phyloP scores from a whole-genome alignment of 1,140 invertebrate species.

The Grapholita molesta region DNA sequence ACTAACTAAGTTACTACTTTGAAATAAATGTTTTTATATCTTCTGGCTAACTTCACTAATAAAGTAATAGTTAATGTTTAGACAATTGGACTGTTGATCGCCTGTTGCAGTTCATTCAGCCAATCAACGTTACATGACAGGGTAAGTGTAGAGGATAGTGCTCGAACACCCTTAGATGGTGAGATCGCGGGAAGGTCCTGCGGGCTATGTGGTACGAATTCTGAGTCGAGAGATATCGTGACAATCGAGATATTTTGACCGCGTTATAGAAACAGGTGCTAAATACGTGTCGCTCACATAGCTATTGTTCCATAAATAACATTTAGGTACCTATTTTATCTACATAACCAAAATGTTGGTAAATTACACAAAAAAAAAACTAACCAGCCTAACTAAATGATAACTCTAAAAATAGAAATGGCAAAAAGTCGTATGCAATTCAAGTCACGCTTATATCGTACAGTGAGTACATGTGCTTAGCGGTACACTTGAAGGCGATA shows the following conservation, averaged over 20 bases:
- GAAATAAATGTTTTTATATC: too few species aligned
- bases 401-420: constrained; percentile 4
- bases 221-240: constrained; percentile 32
- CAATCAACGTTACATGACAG: too few species aligned
- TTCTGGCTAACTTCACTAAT: too few species aligned
- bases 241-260: constrained; percentile 60
- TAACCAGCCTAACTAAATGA: background rate
- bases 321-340: too few species aligned
- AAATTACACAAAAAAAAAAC: background rate
- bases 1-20: too few species aligned
- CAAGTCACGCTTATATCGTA: constrained; percentile 40
- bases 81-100: too few species aligned
- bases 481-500: constrained; percentile 55
- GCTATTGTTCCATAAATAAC: constrained; percentile 30
- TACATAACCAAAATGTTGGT: background rate
- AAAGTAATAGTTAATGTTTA: too few species aligned
- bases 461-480: constrained; percentile 60
- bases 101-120: too few species aligned
- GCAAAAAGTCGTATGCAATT: constrained; percentile 40
- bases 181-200: constrained; percentile 54
- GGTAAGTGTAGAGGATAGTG: too few species aligned
- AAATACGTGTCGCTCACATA: constrained; percentile 27
- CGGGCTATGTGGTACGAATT: constrained; percentile 51
- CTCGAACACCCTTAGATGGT: constrained; percentile 25
- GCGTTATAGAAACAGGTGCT: constrained; percentile 63